phyloP scores from a whole-genome alignment of 2,888 invertebrate genomes.

The Sphinx pinastri region DNA sequence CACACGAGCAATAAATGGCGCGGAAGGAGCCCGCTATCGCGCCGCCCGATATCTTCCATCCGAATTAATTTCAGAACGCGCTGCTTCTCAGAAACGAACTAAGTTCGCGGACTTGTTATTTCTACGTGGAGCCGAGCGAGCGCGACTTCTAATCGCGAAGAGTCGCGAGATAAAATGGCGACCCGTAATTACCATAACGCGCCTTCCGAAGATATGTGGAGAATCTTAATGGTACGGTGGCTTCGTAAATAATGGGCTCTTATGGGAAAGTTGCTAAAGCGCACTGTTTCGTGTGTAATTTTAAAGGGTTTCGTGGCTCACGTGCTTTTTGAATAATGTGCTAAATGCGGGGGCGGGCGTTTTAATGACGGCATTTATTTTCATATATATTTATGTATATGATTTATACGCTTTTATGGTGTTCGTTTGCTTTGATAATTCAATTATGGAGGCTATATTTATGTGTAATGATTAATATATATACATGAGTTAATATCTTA shows the following conservation, averaged over 20 bases:
- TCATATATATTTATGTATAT: conserved; percentile 21
- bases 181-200: conserved; percentile 84
- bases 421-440: neutral
- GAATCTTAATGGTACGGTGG: conserved; percentile 83
- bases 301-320: conserved; percentile 77
- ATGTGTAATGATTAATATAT: neutral
- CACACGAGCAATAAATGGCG: conserved; percentile 84
- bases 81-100: conserved; percentile 73
- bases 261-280: conserved; percentile 83
- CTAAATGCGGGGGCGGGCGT: conserved; percentile 64
- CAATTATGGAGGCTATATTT: neutral
- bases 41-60: conserved; percentile 82
- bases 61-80: conserved; percentile 81
- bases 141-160: conserved; percentile 75
- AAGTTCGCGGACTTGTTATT: conserved; percentile 82
- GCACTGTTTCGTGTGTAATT: conserved; percentile 83
- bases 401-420: conserved; percentile 13
- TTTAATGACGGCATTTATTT: conserved; percentile 57
- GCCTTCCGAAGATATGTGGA: conserved; percentile 83
- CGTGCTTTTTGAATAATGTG: conserved; percentile 82
- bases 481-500: neutral
- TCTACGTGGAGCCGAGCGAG: conserved; percentile 70
- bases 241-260: conserved; percentile 83
- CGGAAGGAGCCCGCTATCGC: conserved; percentile 81
- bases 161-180: conserved; percentile 82